Base-by-base conservation (phyloP, 2,797 vertebrate genomes). In the Anguilla marmorata region DNA sequence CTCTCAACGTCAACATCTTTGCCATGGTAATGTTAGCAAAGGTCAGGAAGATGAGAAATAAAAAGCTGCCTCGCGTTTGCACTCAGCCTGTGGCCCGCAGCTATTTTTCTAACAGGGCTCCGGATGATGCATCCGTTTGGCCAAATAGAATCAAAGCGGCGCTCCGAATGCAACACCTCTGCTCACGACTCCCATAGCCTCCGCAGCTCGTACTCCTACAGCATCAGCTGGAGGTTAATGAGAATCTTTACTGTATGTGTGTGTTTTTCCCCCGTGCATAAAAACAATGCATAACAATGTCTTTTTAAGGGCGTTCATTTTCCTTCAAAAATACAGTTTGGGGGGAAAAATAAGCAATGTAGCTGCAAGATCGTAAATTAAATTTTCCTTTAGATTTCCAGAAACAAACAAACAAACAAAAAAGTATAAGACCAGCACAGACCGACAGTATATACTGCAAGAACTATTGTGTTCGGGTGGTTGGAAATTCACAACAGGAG, bases 21-120 rank as follows among this genome's bases (percentile, higher is more conserved):
- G 84, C 84, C 27, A 33, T 74, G 56, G 11, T 86, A 74, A 86
- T 88, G 58, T 86, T 79, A 84, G 54, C 24, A 86, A 54, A 21
- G 79, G 50, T 69, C 79, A 72, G 74, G 21, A n/a, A 86, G 58
- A 79, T 56, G 48, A 14, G 24, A 24, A 72, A 69, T 63, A 74
- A 60, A n/a, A n/a, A 74, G 48, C 45, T n/a, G 33, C 79, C 16
- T 48, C 86, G 48, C 56, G 24, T 52, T 85, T 56, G 76, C 74
- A 27, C 58, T 86, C 27, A 24, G 52, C 58, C 84, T 30, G 52
- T 56, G n/a, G 27, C 76, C 63, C 56, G 41, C 85, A 86, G 58
- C 58, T 58, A 82, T 86, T 72, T 66, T 84, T 74, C 63, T 63
- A 45, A 48, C 19, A 83, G 45, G 45, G 16, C 21, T 79, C 12